phyloP scores from a whole-genome alignment of 2,797 vertebrate genomes.

The Argya squamiceps region DNA sequence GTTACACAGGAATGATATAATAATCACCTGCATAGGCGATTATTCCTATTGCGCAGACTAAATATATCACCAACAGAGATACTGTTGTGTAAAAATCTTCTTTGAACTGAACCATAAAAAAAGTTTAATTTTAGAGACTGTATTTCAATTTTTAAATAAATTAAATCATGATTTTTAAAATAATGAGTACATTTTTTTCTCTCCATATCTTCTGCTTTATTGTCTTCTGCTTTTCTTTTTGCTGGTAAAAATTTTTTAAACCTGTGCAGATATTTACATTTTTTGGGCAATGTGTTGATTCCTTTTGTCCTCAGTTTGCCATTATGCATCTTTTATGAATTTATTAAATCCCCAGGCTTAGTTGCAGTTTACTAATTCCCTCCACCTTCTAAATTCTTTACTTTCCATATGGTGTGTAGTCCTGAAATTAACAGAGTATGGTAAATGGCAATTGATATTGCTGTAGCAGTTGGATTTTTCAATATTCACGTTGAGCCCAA shows the following conservation, averaged over 20 bases:
- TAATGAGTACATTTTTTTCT: accelerated
- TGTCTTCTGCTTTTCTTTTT: neutral
- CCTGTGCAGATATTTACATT: neutral
- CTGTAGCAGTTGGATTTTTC: neutral
- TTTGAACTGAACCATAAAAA: neutral
- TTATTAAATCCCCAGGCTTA: neutral
- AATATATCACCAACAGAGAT: neutral
- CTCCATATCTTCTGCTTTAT: neutral
- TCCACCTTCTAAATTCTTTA: neutral
- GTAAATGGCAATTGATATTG: neutral
- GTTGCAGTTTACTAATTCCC: neutral
- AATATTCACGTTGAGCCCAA: neutral
- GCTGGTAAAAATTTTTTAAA: neutral
- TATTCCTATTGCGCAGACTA: neutral
- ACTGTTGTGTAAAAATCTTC: neutral
- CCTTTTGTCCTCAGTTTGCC: neutral
- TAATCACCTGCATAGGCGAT: neutral
- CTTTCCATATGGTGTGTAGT: neutral
- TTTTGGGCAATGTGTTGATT: neutral
- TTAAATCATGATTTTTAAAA: accelerated
- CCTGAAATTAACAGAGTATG: neutral
- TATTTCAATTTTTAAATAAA: neutral
- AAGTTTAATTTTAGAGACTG: neutral
- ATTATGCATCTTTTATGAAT: neutral
- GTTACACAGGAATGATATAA: neutral